Percentiles rank a stretch among this genome's conserved stretches.
Conservation (phyloP, 2,888 invertebrate species). For the Lucinisca nassula region DNA sequence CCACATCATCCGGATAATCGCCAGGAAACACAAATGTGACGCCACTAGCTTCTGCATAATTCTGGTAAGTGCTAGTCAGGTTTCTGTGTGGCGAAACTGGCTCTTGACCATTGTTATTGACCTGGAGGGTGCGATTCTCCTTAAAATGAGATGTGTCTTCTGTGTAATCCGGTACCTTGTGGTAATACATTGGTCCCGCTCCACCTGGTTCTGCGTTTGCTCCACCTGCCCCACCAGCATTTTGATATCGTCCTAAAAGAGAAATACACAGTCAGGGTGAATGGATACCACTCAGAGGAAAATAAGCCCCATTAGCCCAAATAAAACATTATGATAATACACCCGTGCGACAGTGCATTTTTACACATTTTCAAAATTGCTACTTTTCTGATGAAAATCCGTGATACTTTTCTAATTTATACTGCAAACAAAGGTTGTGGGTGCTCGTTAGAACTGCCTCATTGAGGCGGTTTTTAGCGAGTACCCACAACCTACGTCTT, state of each 20-base stretch:
- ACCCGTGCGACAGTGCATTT: no score
- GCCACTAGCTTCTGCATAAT: conserved; percentile 58
- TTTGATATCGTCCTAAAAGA: conserved; percentile 71
- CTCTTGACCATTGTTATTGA: conserved; percentile 71
- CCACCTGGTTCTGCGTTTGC: conserved; percentile 74
- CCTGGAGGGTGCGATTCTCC: conserved; percentile 75
- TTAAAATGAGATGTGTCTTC: conserved; percentile 48
- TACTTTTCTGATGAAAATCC: no score
- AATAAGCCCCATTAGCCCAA: no score
- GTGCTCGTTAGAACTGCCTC: no score
- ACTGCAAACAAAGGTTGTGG: no score
- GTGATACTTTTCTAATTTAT: no score
- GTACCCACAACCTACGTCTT: no score
- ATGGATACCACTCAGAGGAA: no score
- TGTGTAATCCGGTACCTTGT: conserved; percentile 67
- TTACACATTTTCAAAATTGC: no score
- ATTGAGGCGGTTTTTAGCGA: no score
- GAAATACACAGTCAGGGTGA: no score
- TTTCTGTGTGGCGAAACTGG: conserved; percentile 60
- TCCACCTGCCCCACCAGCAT: conserved; percentile 74
- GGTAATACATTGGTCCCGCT: conserved; percentile 79
- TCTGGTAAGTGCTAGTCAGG: conserved; percentile 59
- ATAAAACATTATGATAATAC: no score
- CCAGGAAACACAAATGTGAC: conserved; percentile 76
- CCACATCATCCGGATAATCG: conserved; percentile 68